A percentile compares a stretch with the other conserved stretches of the same genome.
Evolutionary conservation across 2,888 invertebrate species (phyloP).

Genomic region (Drosophila silvestris): DNA sequence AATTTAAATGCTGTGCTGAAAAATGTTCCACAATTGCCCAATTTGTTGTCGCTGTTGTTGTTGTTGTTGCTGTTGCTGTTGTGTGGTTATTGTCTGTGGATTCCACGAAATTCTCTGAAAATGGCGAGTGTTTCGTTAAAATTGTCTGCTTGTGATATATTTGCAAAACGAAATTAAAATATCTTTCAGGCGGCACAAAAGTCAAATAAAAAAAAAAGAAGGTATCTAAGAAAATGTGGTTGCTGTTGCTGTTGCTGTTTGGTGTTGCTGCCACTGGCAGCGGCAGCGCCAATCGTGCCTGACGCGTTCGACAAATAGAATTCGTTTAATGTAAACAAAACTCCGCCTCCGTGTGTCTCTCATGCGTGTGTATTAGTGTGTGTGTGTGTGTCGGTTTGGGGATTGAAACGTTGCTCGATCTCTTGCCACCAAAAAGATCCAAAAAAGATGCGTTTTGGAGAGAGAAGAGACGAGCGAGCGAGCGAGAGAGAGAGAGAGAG

Average conservation of each 20-base stretch:
- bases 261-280: conserved; percentile 27
- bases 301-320: conserved; percentile 81
- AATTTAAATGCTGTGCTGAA: conserved; percentile 57
- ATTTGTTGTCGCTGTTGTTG: conserved; percentile 25
- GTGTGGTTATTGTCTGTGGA: conserved; percentile 52
- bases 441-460: conserved; percentile 35
- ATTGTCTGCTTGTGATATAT: conserved; percentile 49
- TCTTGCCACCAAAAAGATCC: conserved; percentile 39
- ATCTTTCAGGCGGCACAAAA: conserved; percentile 74
- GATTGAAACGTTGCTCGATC: conserved; percentile 72
- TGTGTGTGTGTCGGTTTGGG: conserved; percentile 48
- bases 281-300: conserved; percentile 69
- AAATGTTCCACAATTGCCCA: conserved; percentile 45
- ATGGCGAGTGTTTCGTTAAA: conserved; percentile 67
- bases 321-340: conserved; percentile 83
- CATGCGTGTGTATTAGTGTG: conserved; percentile 20
- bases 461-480: conserved; percentile 10
- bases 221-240: conserved; percentile 30
- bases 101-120: conserved; percentile 66
- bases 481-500: conserved; percentile 21
- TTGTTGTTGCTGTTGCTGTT: conserved; percentile 19
- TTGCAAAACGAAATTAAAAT: conserved; percentile 75
- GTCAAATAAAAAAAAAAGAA: conserved; percentile 33
- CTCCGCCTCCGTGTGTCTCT: conserved; percentile 81
- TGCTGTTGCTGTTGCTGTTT: conserved; percentile 19